These are phyloP conservation scores for Pteronotus mesoamericanus DNA, from an alignment of 2,797 vertebrate species.

Conservation along the genomic window DNA sequence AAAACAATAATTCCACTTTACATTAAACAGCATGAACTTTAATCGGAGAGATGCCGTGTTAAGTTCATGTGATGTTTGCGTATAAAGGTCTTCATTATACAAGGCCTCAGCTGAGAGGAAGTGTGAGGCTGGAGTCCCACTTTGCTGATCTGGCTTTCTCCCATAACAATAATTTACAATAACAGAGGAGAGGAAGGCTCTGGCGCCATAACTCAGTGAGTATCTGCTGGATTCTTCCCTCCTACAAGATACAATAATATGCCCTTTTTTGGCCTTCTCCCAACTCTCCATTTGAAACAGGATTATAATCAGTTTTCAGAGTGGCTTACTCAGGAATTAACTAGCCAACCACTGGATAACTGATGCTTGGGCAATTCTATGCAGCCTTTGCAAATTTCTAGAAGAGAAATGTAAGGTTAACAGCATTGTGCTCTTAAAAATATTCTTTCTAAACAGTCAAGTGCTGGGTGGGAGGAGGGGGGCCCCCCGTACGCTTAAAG, in stretches of 20 bases:
- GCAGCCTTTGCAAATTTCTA: not conserved
- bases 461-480: not conserved
- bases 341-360: not conserved
- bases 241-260: slow-evolving; percentile 44
- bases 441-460: not conserved
- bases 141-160: slow-evolving; percentile 33
- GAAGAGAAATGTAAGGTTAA: not conserved
- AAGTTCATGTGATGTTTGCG: not conserved
- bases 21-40: not conserved
- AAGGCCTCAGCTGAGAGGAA: slow-evolving; percentile 21
- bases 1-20: not conserved
- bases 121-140: not conserved
- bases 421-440: not conserved
- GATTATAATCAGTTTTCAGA: slow-evolving; percentile 58
- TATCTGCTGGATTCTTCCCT: slow-evolving; percentile 39
- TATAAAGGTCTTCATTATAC: not conserved
- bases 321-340: slow-evolving; percentile 46
- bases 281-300: slow-evolving; percentile 47
- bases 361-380: not conserved
- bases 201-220: slow-evolving; percentile 17
- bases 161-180: slow-evolving; percentile 28
- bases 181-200: slow-evolving; percentile 46
- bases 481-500: not conserved
- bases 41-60: not conserved
- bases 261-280: slow-evolving; percentile 43